phyloP scores from a whole-genome alignment of 2,888 invertebrate species.

The Cantharis flavilabris region DNA sequence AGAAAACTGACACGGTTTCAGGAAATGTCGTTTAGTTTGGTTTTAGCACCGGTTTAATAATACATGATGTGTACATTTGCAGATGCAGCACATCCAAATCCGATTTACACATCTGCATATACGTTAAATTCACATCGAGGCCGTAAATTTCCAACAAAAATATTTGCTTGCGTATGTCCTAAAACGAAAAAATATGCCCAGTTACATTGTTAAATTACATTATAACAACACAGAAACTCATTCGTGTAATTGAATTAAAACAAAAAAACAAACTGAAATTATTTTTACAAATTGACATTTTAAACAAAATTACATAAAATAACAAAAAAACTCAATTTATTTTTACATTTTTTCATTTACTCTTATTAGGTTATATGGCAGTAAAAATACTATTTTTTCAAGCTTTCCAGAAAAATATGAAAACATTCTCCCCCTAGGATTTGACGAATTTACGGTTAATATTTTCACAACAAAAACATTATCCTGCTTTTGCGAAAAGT shows the following conservation, averaged over 20 bases:
- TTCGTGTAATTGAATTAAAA: not conserved
- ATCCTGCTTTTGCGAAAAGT: not conserved
- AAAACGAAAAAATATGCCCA: not conserved
- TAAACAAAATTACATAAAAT: not conserved
- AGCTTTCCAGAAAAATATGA: not conserved
- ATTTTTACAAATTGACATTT: not conserved
- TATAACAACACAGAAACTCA: not conserved
- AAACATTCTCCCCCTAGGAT: not conserved
- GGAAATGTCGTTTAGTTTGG: slow-evolving; percentile 17
- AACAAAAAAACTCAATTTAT: not conserved
- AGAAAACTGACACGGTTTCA: slow-evolving; percentile 28
- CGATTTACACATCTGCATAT: slow-evolving; percentile 19
- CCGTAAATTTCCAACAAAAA: not conserved
- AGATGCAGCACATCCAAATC: slow-evolving; percentile 19
- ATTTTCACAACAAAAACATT: not conserved
- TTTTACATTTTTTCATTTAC: not conserved
- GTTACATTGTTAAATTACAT: not conserved
- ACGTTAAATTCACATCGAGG: slow-evolving; percentile 7
- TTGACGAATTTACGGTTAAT: not conserved
- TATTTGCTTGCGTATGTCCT: not conserved
- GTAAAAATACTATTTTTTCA: not conserved
- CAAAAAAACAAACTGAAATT: not conserved
- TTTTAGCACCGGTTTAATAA: slow-evolving; percentile 28
- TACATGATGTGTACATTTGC: slow-evolving; percentile 24
- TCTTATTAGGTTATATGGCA: not conserved